Evolutionary conservation across 30 jellyfish, hydroid and myxozoan genomes (phyloP).

Genomic region (Sanderia malayensis): DNA sequence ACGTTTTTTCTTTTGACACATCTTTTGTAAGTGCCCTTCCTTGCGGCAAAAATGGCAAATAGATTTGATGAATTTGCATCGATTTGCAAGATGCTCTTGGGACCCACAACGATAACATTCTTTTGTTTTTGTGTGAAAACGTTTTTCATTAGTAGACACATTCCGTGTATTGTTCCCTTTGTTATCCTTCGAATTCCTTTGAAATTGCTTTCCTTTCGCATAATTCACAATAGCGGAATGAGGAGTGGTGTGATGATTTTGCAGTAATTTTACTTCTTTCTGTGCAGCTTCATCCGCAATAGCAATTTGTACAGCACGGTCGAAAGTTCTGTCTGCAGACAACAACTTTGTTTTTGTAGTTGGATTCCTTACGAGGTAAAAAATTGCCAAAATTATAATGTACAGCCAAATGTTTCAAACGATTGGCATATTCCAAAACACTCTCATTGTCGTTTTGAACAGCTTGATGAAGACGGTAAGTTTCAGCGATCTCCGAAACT

Average conservation of each 20-base stretch:
- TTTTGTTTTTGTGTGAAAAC: constrained; percentile 31
- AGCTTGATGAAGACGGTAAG: no score
- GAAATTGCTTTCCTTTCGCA: constrained; percentile 21
- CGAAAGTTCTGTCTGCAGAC: constrained; percentile 37
- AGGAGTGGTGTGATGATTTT: constrained; percentile 13
- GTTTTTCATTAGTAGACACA: constrained; percentile 18
- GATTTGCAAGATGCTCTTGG: constrained; percentile 42
- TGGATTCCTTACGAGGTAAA: no score
- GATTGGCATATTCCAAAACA: no score
- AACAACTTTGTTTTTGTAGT: constrained; percentile 46
- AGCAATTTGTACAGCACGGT: constrained; percentile 35
- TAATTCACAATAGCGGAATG: constrained; percentile 35
- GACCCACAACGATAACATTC: constrained; percentile 38
- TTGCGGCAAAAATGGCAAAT: constrained; percentile 31
- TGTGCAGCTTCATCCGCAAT: constrained; percentile 35
- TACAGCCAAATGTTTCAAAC: no score
- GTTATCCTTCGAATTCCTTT: constrained; percentile 23
- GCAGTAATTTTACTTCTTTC: constrained; percentile 20
- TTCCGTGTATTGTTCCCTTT: constrained; percentile 18
- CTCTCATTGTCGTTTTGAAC: no score
- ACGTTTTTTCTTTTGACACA: no score
- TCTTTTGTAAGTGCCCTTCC: constrained; percentile 53
- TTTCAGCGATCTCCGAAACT: no score
- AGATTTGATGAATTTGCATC: constrained; percentile 35
- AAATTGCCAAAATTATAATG: no score